Evolutionary conservation across 35 echinoderm and acorn worm genomes (phyloP), one percentile per base, ranked within the genome.

Genomic region (Lytechinus variegatus): DNA sequence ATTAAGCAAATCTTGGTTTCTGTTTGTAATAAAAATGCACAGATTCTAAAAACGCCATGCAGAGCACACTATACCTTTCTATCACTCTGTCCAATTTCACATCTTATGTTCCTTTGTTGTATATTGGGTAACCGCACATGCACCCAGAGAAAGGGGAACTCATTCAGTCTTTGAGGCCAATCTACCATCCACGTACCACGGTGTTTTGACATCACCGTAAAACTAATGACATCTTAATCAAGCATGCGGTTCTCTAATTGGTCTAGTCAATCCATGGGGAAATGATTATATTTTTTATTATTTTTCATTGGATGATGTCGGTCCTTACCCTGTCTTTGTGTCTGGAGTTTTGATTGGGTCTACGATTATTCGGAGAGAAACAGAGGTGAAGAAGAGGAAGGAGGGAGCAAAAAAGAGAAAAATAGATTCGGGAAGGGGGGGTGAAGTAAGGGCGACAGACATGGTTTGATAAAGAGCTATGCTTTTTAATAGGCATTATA

Each of bases 141-240:
- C 14, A 19, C 24, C 24, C 16, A 71, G 14, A 24, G 12, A 71
- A 21, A 71, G 12, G 61, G 60, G 14, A 71, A 71, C 5, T 71
- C n/a, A n/a, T n/a, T n/a, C n/a, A n/a, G n/a, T n/a, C n/a, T n/a
- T n/a, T 79, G 66, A 6, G n/a, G 66, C 21, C 66, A 21, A 24
- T 24, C 66, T 79, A 79, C 66, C 66, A n/a, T 79, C 66, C 19
- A n/a, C n/a, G 7, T 16, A 24, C 66, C 19, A n/a, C 24, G 7
- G 66, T 79, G 66, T 79, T 79, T 58, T 79, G 19, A 79, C 66
- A n/a, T 5, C 66, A 5, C 66, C 19, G 66, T 79, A n/a, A 14
- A 58, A 79, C 3, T 79, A 79, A 79, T 79, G 66, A 79, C 66
- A 79, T 79, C 66, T 79, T 79, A 79, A 79, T 79, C 66, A 79